phyloP scores from a whole-genome alignment of 2,113 vertebrate genomes.

The Trichomycterus rosablanca region DNA sequence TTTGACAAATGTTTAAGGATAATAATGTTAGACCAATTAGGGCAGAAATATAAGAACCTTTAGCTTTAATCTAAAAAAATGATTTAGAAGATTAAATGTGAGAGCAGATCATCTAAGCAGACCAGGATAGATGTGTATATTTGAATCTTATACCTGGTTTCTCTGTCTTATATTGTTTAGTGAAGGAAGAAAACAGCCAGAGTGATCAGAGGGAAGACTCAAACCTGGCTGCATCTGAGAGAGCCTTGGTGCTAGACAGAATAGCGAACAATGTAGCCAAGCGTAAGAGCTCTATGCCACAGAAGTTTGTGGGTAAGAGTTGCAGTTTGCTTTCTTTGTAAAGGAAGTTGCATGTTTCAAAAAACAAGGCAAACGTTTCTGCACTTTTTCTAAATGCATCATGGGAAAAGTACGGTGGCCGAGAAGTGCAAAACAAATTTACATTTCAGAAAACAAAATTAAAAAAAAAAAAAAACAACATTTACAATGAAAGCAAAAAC shows the following conservation, averaged over 20 bases:
- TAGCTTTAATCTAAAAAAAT: too few relatives aligned
- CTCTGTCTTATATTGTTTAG: conserved; percentile 91
- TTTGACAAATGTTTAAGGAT: too few relatives aligned
- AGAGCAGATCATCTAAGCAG: conserved; percentile 1
- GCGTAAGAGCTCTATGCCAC: conserved; percentile 99
- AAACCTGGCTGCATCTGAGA: conserved; percentile 91
- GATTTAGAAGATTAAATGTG: too few relatives aligned
- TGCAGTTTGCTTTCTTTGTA: conserved; percentile 76
- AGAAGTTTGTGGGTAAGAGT: conserved; percentile 99
- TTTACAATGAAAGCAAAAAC: too few relatives aligned
- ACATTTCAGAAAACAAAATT: too few relatives aligned
- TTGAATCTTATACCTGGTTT: conserved; percentile 63
- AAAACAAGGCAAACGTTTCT: too few relatives aligned
- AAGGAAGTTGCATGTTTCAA: conserved; percentile 18
- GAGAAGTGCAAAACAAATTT: too few relatives aligned
- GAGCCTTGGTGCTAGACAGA: conserved; percentile 98
- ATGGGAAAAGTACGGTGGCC: too few relatives aligned
- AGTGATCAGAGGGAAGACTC: conserved; percentile 96
- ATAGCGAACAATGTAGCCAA: conserved; percentile 99
- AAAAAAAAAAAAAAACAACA: too few relatives aligned
- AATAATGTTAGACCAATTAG: too few relatives aligned
- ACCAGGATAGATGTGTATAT: conserved; percentile 45
- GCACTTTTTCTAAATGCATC: not conserved
- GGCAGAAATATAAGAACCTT: too few relatives aligned
- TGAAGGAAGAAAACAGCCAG: conserved; percentile 98